Percentiles rank a stretch among this genome's conserved stretches.
Conservation (phyloP, 2,113 vertebrate genomes). For the Alaudala cheleensis region DNA sequence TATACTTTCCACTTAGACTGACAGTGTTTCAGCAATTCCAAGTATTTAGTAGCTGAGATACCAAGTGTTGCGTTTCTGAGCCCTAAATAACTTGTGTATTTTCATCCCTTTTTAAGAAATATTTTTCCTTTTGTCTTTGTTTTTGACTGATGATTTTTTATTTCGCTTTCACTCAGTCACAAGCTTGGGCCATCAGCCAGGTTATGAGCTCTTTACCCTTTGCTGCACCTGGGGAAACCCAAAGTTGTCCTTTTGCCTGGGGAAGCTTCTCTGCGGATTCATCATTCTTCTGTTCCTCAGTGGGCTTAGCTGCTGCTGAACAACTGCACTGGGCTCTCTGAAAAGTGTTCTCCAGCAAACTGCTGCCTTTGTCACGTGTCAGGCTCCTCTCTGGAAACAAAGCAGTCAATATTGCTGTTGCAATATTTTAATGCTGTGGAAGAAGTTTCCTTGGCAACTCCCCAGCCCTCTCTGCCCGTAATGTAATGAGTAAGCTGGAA, state of each 20-base stretch:
- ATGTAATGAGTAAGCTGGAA: neutral
- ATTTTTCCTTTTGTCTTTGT: neutral
- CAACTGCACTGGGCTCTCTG: neutral
- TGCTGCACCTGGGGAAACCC: neutral
- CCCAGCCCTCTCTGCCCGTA: neutral
- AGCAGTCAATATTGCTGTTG: neutral
- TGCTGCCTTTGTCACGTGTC: neutral
- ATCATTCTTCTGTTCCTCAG: neutral
- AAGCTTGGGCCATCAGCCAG: neutral
- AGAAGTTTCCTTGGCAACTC: neutral
- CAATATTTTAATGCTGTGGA: neutral
- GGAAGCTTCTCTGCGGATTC: neutral
- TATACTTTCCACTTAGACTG: neutral
- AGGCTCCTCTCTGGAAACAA: neutral
- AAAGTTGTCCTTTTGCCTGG: neutral
- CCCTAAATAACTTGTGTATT: constrained; percentile 1
- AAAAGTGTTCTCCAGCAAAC: neutral
- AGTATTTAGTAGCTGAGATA: neutral
- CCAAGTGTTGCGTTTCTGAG: neutral
- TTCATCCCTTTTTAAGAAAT: neutral
- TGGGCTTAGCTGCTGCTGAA: neutral
- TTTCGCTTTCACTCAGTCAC: neutral
- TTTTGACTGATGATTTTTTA: neutral
- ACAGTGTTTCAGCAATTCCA: neutral
- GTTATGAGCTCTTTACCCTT: neutral